Conservation (phyloP, 2,888 invertebrate genomes). For the Sericinus montela region DNA sequence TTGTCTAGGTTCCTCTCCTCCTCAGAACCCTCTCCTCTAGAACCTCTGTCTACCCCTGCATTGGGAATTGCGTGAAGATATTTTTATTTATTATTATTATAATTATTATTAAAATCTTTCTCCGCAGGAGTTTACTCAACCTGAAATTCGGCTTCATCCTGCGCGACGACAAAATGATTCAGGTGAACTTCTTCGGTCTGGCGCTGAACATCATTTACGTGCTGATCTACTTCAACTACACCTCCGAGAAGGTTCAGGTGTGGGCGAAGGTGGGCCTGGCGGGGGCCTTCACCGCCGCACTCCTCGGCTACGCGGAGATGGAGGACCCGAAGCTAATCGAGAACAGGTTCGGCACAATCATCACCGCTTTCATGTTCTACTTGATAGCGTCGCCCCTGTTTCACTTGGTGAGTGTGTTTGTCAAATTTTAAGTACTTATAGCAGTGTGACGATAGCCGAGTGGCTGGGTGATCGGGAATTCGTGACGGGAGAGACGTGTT, state of each 20-base stretch:
- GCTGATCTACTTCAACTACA: conserved; percentile 82
- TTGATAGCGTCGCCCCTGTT: conserved; percentile 86
- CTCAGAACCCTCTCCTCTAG: too few species aligned
- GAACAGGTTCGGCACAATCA: conserved; percentile 84
- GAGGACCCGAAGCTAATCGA: conserved; percentile 83
- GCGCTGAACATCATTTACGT: conserved; percentile 84
- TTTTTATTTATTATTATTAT: too few species aligned
- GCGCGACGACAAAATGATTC: conserved; percentile 86
- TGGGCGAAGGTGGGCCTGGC: conserved; percentile 79
- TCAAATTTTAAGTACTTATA: too few species aligned
- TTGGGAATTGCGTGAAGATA: too few species aligned
- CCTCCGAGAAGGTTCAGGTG: conserved; percentile 72
- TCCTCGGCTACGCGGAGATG: conserved; percentile 82
- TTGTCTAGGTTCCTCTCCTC: too few species aligned
- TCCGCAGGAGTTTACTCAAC: conserved; percentile 84
- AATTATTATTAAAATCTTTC: neutral
- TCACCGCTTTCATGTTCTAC: conserved; percentile 83
- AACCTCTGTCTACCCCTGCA: too few species aligned
- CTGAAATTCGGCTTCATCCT: conserved; percentile 87
- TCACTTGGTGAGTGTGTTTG: conserved; percentile 79
- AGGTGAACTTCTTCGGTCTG: conserved; percentile 87
- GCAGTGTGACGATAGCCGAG: too few species aligned
- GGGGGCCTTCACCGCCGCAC: conserved; percentile 74
- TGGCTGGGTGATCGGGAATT: too few species aligned
- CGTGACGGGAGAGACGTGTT: too few species aligned